phyloP scores from a whole-genome alignment of 2,888 invertebrate genomes.

The Anthrax anthrax region DNA sequence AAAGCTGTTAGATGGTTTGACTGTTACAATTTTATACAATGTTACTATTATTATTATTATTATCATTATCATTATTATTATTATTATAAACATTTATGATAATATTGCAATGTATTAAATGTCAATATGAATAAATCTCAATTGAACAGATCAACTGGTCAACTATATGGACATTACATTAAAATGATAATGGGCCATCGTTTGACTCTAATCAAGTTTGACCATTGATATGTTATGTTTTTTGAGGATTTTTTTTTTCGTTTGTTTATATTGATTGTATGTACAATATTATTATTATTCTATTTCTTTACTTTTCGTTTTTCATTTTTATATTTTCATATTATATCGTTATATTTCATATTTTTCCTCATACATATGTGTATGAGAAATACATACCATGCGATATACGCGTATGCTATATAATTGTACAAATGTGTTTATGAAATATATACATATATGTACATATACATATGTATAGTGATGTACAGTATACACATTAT shows the following conservation, averaged over 20 bases:
- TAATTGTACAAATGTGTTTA: no score
- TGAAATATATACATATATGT: no score
- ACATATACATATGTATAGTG: background rate
- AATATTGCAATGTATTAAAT: background rate
- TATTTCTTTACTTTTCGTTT: background rate
- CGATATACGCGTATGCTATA: background rate
- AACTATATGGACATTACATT: constrained; percentile 24
- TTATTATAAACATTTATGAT: background rate
- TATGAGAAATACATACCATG: background rate
- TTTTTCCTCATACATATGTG: background rate
- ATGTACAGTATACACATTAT: background rate
- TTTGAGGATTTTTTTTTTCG: background rate
- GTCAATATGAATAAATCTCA: background rate
- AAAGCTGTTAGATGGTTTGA: background rate
- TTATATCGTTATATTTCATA: constrained; percentile 4
- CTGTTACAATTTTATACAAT: background rate
- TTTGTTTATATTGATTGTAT: background rate
- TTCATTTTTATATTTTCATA: background rate
- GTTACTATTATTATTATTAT: background rate
- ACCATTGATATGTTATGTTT: constrained; percentile 6
- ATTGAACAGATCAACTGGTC: constrained; percentile 1
- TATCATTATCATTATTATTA: background rate
- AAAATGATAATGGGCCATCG: constrained; percentile 27
- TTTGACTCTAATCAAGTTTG: constrained; percentile 12
- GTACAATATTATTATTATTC: background rate